These are phyloP conservation scores for Arion vulgaris DNA, from an alignment of 1,140 invertebrate species.

Conservation along the genomic window DNA sequence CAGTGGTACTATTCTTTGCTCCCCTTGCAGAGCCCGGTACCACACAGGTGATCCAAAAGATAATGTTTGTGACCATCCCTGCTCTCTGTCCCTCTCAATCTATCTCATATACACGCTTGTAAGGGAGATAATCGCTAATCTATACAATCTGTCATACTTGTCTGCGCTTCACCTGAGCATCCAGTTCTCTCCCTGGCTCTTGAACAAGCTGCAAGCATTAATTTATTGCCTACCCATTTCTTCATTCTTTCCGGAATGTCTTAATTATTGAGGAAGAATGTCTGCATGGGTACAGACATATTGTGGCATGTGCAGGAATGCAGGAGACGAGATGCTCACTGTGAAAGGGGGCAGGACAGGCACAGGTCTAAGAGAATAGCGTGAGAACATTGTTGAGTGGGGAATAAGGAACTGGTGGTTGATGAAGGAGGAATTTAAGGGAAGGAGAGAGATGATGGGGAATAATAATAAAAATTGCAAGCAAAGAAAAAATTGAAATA, in stretches of 20 bases:
- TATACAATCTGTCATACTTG: not conserved
- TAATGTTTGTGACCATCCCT: no score
- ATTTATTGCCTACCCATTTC: not conserved
- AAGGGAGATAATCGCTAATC: not conserved
- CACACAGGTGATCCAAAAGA: no score
- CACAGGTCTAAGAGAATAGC: no score
- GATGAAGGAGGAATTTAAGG: no score
- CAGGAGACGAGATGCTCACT: no score
- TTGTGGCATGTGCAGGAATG: not conserved
- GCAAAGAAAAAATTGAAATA: no score
- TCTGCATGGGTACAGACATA: slow-evolving; percentile 1
- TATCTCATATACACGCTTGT: not conserved
- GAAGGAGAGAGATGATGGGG: not conserved
- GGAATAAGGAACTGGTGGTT: no score
- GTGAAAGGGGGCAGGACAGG: no score
- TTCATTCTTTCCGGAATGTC: slow-evolving; percentile 3
- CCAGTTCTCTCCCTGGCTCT: not conserved
- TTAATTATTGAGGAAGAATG: slow-evolving; percentile 2
- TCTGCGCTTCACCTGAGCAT: not conserved
- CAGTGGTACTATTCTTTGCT: no score
- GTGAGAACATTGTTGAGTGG: no score
- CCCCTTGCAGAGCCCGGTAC: no score
- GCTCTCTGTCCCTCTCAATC: not conserved
- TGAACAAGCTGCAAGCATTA: not conserved
- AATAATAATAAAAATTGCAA: no score